phyloP scores from a whole-genome alignment of 2,888 invertebrate genomes.

The Ischnus inquisitorius region DNA sequence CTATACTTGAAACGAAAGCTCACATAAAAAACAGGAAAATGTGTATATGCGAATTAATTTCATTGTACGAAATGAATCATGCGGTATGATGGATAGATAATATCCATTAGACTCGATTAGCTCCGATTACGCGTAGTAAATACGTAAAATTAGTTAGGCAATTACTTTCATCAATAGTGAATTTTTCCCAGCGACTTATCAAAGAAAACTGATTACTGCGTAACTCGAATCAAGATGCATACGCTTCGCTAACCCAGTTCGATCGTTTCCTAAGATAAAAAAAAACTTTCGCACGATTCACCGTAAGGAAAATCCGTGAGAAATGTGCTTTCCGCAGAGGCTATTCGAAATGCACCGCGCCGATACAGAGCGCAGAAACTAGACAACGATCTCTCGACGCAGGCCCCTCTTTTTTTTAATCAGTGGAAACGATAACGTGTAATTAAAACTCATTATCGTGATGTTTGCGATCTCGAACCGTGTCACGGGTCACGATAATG shows the following conservation, averaged over 20 bases:
- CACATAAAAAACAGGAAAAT: too few species aligned
- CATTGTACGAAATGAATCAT: not conserved
- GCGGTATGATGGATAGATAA: not conserved
- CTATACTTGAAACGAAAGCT: too few species aligned
- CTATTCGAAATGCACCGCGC: constrained; percentile 51
- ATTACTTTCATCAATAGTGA: not conserved
- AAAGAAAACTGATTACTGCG: not conserved
- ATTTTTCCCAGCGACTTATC: not conserved
- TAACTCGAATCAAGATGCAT: constrained; percentile 5
- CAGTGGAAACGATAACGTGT: constrained; percentile 22
- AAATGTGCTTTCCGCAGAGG: constrained; percentile 35
- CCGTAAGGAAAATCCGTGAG: constrained; percentile 8
- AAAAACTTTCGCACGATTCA: constrained; percentile 34
- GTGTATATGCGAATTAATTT: too few species aligned
- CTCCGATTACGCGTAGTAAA: not conserved
- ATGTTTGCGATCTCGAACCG: constrained; percentile 25
- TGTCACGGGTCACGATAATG: not conserved
- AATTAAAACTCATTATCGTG: constrained; percentile 38
- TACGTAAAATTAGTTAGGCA: not conserved
- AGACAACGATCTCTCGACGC: constrained; percentile 34
- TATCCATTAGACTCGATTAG: not conserved
- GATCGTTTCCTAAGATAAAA: constrained; percentile 38
- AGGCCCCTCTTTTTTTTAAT: not conserved
- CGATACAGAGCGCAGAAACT: not conserved
- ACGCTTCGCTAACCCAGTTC: constrained; percentile 17